Conservation (phyloP, 2,888 invertebrate genomes). For the Sepioteuthis lessoniana region DNA sequence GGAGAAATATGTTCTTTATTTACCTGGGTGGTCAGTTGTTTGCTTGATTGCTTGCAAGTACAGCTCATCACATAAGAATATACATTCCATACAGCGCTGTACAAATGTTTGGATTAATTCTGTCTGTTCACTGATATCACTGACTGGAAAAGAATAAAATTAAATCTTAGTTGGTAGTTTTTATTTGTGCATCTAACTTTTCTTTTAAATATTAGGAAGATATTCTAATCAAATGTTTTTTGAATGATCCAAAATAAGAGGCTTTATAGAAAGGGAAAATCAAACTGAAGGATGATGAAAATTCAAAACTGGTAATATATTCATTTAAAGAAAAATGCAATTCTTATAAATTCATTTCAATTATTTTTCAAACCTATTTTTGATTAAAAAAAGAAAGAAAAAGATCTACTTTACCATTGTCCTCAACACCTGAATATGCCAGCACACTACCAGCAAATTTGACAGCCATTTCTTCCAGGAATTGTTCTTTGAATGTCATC, state of each 20-base stretch:
- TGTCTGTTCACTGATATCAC: constrained; percentile 88
- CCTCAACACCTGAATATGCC: constrained; percentile 80
- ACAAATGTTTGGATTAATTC: constrained; percentile 90
- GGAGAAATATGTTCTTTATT: neutral
- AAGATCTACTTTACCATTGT: constrained; percentile 45
- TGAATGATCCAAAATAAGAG: no score
- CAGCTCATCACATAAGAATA: constrained; percentile 87
- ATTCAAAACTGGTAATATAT: no score
- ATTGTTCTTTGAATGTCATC: constrained; percentile 87
- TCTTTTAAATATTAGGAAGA: no score
- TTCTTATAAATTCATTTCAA: neutral
- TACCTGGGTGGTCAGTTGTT: constrained; percentile 81
- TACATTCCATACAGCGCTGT: constrained; percentile 92
- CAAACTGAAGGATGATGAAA: no score
- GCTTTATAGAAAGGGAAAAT: no score
- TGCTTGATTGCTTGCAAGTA: constrained; percentile 94
- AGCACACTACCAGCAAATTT: constrained; percentile 92
- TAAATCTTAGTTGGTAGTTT: neutral
- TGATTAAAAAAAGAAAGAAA: neutral
- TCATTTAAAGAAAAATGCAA: neutral
- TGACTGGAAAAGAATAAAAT: constrained; percentile 50
- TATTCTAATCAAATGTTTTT: no score
- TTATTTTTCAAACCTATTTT: neutral
- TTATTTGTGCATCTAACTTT: neutral
- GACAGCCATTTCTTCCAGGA: constrained; percentile 86